Base-by-base conservation (phyloP, 2,888 invertebrate genomes). In the Synanthedon myopaeformis region DNA sequence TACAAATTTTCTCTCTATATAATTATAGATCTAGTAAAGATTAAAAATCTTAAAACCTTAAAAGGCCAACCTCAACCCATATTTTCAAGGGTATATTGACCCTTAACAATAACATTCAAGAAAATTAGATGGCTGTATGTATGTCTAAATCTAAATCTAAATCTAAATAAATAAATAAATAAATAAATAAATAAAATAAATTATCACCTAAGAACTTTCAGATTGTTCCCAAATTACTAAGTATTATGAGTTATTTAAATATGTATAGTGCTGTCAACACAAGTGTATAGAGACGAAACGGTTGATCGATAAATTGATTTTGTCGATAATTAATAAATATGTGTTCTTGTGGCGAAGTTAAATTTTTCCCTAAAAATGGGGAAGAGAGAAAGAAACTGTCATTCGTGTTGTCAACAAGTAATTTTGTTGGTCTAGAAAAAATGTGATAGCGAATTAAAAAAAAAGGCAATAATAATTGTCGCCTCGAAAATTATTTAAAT, bases 401-500 rank as follows among this genome's bases (percentile, higher is more conserved):
- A 52, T 12, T 45, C 45, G 45, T 13, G 11, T 13, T 45, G 11
- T 8, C 13, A 45, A 14, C 6, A 50, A 50, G 13, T 48, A 45
- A 51, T 13, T 53, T 49, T 53, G 50, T 56, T 55, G 55, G 53
- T 49, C 56, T 54, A 51, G 53, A 14, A 49, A n/a, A 56, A 56
- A 45, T 56, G 56, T 56, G 56, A 56, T 51, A 51, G 28, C 51
- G 23, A 13, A 51, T 51, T 28, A 56, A 58, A 57, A 56, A 58
- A 57, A 64, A 53, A 65, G 59, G 53, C 6, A 66, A n/a, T n/a
- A n/a, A n/a, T n/a, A n/a, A 61, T 65, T 63, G 63, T 64, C 64
- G 61, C 62, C 55, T 63, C 64, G 61, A 61, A 61, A 58, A 59
- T 35, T 56, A 60, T 49, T 17, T 49, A 49, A 48, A 51, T 53